Evolutionary conservation across 2,888 invertebrate species (phyloP).

Genomic region (Vesta saturnalis): DNA sequence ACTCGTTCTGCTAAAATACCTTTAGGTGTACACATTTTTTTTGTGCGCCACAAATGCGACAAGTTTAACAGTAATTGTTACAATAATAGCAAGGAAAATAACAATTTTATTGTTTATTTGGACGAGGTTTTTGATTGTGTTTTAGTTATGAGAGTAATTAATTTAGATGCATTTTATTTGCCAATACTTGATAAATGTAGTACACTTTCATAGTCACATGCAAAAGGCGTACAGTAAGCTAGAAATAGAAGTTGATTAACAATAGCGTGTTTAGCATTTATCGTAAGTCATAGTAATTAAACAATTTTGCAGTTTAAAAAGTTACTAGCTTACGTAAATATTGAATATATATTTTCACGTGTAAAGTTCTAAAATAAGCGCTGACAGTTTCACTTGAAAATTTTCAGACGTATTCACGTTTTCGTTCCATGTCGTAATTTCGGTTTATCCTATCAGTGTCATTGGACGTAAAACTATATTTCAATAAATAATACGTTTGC

Average conservation of each 20-base stretch:
- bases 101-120: too few relatives aligned
- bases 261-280: not conserved
- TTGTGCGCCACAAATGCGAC: too few relatives aligned
- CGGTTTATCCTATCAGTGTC: not conserved
- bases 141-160: too few relatives aligned
- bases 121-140: too few relatives aligned
- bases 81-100: too few relatives aligned
- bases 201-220: slow-evolving; percentile 1
- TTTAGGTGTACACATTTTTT: too few relatives aligned
- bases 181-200: not conserved
- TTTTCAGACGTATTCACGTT: not conserved
- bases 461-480: not conserved
- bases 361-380: not conserved
- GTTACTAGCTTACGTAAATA: not conserved
- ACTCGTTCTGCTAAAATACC: not conserved
- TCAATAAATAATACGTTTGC: not conserved
- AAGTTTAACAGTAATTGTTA: too few relatives aligned
- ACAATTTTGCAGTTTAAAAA: not conserved
- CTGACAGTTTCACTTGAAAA: slow-evolving; percentile 8
- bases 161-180: not conserved
- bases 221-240: not conserved
- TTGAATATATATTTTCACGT: not conserved
- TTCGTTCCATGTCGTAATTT: not conserved
- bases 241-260: not conserved
- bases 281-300: not conserved